Evolutionary conservation across 2,888 invertebrate genomes (phyloP), one percentile per base, ranked within the genome.

Genomic region (Ormyrus thymus): DNA sequence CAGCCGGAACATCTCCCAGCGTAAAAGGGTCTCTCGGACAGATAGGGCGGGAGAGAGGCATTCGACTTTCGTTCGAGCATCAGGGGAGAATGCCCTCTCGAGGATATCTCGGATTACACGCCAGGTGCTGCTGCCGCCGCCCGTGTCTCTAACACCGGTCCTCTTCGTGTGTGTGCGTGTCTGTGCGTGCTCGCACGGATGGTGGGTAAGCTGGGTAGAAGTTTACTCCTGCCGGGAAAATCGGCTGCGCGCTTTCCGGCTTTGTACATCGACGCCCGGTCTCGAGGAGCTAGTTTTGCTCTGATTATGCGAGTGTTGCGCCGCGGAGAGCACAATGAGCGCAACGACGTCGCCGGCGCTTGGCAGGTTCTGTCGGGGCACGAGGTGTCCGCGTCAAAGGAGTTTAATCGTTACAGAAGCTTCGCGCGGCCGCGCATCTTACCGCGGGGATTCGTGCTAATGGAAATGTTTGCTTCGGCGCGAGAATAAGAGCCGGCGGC

Each of bases 21-120:
- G 29, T 29, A 29, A 29, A 29, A 29, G 29, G 29, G 29, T 29
- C 29, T 29, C 29, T 29, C 29, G 29, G 29, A 29, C 8, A 46
- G n/a, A 46, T n/a, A 46, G 48, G 9, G 48, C 46, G n/a, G 10
- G 8, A 50, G 48, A 13, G 7, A 15, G 64, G 15, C 7, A 15
- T 51, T 74, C 73, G 65, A 74, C 73, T 74, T 74, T 73, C 10
- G 11, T 58, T 13, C 58, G 48, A 62, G 43, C 6, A 13, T 45
- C 29, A 8, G 10, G 29, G 43, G 43, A 66, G 65, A 74, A 74
- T 66, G 51, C 65, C 56, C 72, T 72, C 74, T 51, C 56, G 74
- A 58, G 74, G 58, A 74, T 74, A 74, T 74, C 74, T 74, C 74
- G 66, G 74, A 74, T 74, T 74, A 66, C 74, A 66, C 51, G 43